These are phyloP conservation scores for Mus minutoides DNA, from an alignment of 2,797 vertebrate species.

Conservation along the genomic window DNA sequence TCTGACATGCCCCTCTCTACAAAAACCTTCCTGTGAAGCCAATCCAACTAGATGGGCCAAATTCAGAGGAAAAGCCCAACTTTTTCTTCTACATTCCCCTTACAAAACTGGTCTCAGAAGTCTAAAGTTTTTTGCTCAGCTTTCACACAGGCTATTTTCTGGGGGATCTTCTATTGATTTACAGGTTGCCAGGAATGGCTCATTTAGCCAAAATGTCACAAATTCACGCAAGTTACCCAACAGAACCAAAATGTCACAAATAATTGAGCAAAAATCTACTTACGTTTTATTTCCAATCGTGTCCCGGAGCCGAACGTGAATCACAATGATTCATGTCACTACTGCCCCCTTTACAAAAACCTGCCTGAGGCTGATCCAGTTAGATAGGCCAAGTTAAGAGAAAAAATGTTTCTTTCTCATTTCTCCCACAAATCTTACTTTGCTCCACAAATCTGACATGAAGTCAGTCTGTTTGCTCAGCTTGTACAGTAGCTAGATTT, in stretches of 20 bases:
- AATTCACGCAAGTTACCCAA: background rate
- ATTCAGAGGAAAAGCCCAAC: background rate
- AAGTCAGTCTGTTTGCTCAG: background rate
- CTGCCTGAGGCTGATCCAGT: background rate
- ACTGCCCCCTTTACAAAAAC: constrained; percentile 50
- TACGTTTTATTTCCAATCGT: constrained; percentile 64
- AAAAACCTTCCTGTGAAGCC: constrained; percentile 54
- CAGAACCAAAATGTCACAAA: background rate
- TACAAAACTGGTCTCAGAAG: background rate
- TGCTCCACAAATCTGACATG: background rate
- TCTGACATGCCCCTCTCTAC: background rate
- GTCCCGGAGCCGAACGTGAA: constrained; percentile 34
- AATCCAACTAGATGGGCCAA: background rate
- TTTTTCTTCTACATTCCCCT: background rate
- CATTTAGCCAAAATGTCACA: constrained; percentile 27
- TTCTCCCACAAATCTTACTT: background rate
- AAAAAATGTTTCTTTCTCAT: background rate
- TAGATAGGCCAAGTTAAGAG: background rate
- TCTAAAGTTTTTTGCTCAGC: background rate
- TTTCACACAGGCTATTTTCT: background rate
- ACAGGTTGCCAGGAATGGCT: background rate
- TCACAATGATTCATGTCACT: constrained; percentile 37
- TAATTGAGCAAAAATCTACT: constrained; percentile 63
- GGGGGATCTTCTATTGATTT: background rate
- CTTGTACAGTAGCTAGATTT: background rate